Conservation (phyloP, 2,797 vertebrate genomes). For the Leucoraja ocellata region DNA sequence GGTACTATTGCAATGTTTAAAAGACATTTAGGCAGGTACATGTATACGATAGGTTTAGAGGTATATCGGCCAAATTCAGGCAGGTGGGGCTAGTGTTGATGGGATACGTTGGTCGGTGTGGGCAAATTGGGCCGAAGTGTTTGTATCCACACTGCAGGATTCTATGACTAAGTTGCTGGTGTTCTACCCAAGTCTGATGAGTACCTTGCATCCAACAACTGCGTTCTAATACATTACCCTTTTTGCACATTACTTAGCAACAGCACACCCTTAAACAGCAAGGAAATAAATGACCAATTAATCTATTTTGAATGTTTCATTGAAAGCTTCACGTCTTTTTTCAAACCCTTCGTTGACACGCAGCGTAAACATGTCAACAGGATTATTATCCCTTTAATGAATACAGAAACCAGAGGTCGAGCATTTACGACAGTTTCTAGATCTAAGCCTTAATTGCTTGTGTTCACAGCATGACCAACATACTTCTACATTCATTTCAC, state of each 20-base stretch:
- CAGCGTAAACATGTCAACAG: conserved; percentile 26
- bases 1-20: no score
- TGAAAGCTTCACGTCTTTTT: not conserved
- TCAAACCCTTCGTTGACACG: not conserved
- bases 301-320: not conserved
- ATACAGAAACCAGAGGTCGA: not conserved
- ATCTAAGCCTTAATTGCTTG: conserved; percentile 23
- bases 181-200: not conserved
- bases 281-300: conserved; percentile 10
- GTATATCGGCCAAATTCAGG: no score
- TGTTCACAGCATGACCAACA: not conserved
- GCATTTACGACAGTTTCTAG: conserved; percentile 7
- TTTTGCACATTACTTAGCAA: not conserved
- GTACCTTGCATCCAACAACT: not conserved
- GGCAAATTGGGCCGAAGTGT: no score
- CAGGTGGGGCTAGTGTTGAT: no score
- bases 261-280: not conserved
- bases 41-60: no score
- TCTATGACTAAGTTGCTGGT: not conserved
- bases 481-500: conserved; percentile 4
- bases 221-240: not conserved
- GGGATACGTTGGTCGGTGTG: no score
- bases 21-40: no score
- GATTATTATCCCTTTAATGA: conserved; percentile 26
- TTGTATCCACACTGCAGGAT: no score